Percentiles rank a stretch among this genome's conserved stretches.
phyloP scores from a whole-genome alignment of 2,797 vertebrate species.

The Numenius phaeopus region DNA sequence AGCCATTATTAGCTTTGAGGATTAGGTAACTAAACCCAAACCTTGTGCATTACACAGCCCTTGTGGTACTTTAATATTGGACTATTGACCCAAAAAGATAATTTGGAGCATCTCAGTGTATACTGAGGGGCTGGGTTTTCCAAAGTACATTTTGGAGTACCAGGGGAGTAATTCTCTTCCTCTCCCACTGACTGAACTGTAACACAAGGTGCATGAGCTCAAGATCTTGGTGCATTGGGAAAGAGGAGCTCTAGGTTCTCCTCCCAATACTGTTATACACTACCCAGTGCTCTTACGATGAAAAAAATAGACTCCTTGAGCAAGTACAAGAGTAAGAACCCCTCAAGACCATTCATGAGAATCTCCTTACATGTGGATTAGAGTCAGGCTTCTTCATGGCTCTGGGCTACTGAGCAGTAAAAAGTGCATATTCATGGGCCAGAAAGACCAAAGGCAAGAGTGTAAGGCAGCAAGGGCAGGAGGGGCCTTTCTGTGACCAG shows the following conservation, averaged over 20 bases:
- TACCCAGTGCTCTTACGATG: not conserved
- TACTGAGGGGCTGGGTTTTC: not conserved
- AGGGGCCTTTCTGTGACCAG: not conserved
- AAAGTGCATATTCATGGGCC: not conserved
- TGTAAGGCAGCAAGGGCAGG: not conserved
- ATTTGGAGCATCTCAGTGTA: not conserved
- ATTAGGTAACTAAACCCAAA: not conserved
- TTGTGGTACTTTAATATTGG: not conserved
- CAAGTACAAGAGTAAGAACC: not conserved
- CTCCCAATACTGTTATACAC: not conserved
- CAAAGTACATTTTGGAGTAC: not conserved
- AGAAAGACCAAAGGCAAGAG: not conserved
- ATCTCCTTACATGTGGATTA: not conserved
- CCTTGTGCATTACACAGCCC: not conserved
- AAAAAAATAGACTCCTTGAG: not conserved
- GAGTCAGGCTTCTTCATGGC: not conserved
- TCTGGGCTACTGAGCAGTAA: not conserved
- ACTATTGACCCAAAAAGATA: not conserved
- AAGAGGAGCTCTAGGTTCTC: not conserved
- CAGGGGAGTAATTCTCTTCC: not conserved
- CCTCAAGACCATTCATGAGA: not conserved
- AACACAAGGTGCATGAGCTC: not conserved
- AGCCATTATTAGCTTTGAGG: not conserved
- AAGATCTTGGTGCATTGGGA: not conserved
- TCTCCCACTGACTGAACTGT: not conserved